Evolutionary conservation across 2,888 invertebrate genomes (phyloP).

Genomic region (Syrista parreyssii): DNA sequence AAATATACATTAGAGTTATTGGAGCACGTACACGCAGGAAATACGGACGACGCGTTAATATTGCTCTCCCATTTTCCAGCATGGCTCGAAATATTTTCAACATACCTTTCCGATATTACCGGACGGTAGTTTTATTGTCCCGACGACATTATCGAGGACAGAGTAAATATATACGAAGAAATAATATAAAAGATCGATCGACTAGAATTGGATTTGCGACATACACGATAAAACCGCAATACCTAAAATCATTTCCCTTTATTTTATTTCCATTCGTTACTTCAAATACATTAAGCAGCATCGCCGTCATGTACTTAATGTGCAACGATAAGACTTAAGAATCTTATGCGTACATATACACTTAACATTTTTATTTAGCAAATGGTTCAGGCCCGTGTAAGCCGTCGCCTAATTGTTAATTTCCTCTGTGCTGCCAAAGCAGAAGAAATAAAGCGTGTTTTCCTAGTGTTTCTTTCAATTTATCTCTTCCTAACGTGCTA

Average conservation of each 20-base stretch:
- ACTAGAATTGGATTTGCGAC: no score
- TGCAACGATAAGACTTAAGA: constrained; percentile 46
- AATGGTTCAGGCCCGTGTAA: constrained; percentile 33
- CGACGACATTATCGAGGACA: no score
- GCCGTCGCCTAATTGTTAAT: constrained; percentile 31
- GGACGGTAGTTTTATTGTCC: no score
- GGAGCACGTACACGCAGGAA: constrained; percentile 34
- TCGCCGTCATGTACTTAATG: constrained; percentile 37
- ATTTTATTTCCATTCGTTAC: constrained; percentile 42
- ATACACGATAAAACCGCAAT: constrained; percentile 13
- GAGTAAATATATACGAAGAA: no score
- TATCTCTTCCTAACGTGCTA: constrained; percentile 27
- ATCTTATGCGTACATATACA: constrained; percentile 33
- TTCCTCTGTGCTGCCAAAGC: constrained; percentile 28
- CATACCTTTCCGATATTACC: constrained; percentile 16
- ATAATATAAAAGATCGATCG: no score
- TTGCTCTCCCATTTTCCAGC: constrained; percentile 52
- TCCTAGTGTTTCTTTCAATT: not conserved
- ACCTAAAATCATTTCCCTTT: constrained; percentile 30
- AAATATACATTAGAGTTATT: constrained; percentile 36
- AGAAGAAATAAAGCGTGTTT: constrained; percentile 27
- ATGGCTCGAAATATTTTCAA: constrained; percentile 43
- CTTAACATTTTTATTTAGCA: constrained; percentile 29
- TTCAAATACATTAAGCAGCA: constrained; percentile 43
- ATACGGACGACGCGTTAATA: constrained; percentile 37